phyloP scores from a whole-genome alignment of 2,888 invertebrate species.

The Lycophotia porphyrea region DNA sequence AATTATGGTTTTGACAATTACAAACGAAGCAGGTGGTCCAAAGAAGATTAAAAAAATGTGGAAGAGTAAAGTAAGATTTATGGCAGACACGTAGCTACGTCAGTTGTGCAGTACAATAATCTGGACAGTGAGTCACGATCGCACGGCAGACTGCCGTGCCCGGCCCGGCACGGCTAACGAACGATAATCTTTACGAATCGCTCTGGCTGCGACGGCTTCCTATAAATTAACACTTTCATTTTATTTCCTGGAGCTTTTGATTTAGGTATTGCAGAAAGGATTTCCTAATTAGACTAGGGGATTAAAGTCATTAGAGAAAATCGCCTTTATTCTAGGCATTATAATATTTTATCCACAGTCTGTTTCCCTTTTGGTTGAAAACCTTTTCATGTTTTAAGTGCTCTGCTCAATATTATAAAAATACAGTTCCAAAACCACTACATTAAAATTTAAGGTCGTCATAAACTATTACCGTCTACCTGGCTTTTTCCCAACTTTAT shows the following conservation, averaged over 20 bases:
- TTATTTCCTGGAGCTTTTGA: slow-evolving; percentile 24
- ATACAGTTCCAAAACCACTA: neutral
- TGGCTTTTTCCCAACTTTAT: too few relatives aligned
- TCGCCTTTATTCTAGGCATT: too few relatives aligned
- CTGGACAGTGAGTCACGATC: slow-evolving; percentile 59
- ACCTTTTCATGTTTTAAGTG: neutral
- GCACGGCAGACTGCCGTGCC: slow-evolving; percentile 7
- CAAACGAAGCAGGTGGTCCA: slow-evolving; percentile 15
- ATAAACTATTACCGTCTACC: too few relatives aligned
- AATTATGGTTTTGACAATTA: neutral
- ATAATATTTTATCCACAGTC: neutral
- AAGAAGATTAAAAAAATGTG: slow-evolving; percentile 31
- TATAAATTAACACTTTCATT: slow-evolving; percentile 40
- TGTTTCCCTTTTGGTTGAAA: neutral
- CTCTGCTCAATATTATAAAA: neutral
- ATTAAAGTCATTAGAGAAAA: neutral
- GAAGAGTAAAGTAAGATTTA: slow-evolving; percentile 47
- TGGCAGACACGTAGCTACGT: slow-evolving; percentile 30
- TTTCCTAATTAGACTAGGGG: neutral
- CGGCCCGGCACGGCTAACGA: slow-evolving; percentile 50
- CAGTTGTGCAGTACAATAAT: slow-evolving; percentile 48
- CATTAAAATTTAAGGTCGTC: neutral
- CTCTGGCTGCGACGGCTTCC: slow-evolving; percentile 15
- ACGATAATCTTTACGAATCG: slow-evolving; percentile 63
- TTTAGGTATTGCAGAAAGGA: neutral